Evolutionary conservation across 2,113 vertebrate genomes (phyloP).

Genomic region (Ctenodactylus gundi): DNA sequence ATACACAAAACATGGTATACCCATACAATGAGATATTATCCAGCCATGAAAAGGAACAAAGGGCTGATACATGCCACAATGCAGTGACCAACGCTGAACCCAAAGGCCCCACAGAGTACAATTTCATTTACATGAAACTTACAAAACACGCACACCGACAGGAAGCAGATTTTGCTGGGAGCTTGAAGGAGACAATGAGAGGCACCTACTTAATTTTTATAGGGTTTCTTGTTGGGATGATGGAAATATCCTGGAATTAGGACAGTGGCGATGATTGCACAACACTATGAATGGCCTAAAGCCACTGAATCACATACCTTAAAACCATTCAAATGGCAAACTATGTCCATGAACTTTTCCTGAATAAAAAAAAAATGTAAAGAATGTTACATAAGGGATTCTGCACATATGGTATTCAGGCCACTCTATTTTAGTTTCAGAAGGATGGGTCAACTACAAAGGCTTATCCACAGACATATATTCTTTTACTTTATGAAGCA

Average conservation of each 20-base stretch:
- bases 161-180: not conserved
- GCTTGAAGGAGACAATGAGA: not conserved
- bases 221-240: not conserved
- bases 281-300: not conserved
- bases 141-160: not conserved
- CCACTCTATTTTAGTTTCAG: not conserved
- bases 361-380: not conserved
- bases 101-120: accelerated
- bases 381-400: not conserved
- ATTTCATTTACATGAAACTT: not conserved
- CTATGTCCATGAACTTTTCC: not conserved
- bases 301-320: not conserved
- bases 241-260: not conserved
- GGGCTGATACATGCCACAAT: accelerated
- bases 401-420: not conserved
- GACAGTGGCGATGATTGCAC: not conserved
- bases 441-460: not conserved
- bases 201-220: not conserved
- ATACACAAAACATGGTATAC: not conserved
- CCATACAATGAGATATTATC: accelerated
- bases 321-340: not conserved
- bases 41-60: not conserved
- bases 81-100: not conserved
- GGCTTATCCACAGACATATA: not conserved
- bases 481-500: not conserved